Conservation (phyloP, 1,140 invertebrate genomes). For the Laodelphax striatellus region DNA sequence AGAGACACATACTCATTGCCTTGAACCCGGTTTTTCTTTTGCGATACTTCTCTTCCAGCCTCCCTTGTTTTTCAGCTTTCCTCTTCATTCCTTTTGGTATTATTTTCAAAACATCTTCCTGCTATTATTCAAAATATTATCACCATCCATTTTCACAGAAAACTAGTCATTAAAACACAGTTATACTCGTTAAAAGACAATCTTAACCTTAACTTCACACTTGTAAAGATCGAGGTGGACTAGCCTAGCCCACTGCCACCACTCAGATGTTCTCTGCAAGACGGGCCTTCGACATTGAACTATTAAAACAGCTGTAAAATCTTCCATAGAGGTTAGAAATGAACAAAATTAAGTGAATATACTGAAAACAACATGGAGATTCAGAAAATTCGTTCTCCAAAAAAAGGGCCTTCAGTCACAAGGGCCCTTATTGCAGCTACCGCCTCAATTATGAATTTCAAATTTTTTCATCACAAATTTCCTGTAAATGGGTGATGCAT, state of each 20-base stretch:
- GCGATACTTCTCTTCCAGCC: constrained; percentile 1
- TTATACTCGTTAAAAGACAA: neutral
- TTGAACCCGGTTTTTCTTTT: constrained; percentile 1
- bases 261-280: constrained; percentile 3
- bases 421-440: too few relatives aligned
- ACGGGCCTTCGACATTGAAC: neutral
- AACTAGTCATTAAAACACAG: neutral
- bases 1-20: neutral
- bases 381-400: too few relatives aligned
- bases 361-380: too few relatives aligned
- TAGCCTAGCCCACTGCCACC: too few relatives aligned
- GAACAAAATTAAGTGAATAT: too few relatives aligned
- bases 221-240: too few relatives aligned
- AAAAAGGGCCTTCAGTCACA: too few relatives aligned
- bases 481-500: constrained; percentile 3
- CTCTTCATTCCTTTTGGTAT: constrained; percentile 2
- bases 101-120: constrained; percentile 1
- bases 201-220: neutral
- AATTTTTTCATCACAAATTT: constrained; percentile 1
- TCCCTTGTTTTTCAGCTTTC: neutral
- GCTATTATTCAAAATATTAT: constrained; percentile 9
- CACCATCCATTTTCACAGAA: constrained; percentile 2
- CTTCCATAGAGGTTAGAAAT: too few relatives aligned
- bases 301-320: too few relatives aligned
- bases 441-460: neutral